Evolutionary conservation across 2,797 vertebrate species (phyloP).

Genomic region (Argyrosomus regius): DNA sequence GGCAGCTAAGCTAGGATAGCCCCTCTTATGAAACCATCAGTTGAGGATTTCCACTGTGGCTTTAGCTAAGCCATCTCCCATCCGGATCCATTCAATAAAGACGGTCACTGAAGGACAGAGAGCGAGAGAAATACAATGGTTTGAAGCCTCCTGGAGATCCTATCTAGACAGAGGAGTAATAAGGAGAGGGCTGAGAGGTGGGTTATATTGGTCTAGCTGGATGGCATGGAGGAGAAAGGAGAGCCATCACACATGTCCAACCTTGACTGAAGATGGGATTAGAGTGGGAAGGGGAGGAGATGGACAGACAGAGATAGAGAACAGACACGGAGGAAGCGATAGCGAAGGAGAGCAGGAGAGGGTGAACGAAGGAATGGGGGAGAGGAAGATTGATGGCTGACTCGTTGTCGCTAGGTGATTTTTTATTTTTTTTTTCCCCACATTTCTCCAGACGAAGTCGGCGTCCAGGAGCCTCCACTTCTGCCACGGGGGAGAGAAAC

Average conservation of each 20-base stretch:
- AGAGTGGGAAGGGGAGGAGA: constrained; percentile 38
- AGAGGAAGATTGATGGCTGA: constrained; percentile 81
- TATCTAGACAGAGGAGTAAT: constrained; percentile 73
- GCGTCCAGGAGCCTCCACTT: constrained; percentile 41
- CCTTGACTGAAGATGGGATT: constrained; percentile 69
- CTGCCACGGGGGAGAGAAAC: constrained; percentile 44
- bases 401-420: constrained; percentile 64
- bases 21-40: constrained; percentile 62
- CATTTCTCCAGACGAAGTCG: constrained; percentile 52
- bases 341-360: constrained; percentile 58
- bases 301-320: constrained; percentile 64
- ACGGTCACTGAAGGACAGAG: constrained; percentile 55
- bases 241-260: constrained; percentile 67
- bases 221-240: constrained; percentile 55
- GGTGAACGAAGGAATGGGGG: constrained; percentile 52
- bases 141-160: constrained; percentile 63
- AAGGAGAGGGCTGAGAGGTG: constrained; percentile 55
- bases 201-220: constrained; percentile 62
- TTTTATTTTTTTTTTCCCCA: constrained; percentile 13
- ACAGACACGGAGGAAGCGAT: constrained; percentile 62
- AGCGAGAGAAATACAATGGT: constrained; percentile 61
- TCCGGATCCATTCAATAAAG: constrained; percentile 59
- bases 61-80: constrained; percentile 67
- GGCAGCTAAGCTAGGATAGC: constrained; percentile 53
- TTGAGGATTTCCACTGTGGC: constrained; percentile 68